Base-by-base conservation (phyloP, 2,797 vertebrate species). In the Etheostoma perlongum region DNA sequence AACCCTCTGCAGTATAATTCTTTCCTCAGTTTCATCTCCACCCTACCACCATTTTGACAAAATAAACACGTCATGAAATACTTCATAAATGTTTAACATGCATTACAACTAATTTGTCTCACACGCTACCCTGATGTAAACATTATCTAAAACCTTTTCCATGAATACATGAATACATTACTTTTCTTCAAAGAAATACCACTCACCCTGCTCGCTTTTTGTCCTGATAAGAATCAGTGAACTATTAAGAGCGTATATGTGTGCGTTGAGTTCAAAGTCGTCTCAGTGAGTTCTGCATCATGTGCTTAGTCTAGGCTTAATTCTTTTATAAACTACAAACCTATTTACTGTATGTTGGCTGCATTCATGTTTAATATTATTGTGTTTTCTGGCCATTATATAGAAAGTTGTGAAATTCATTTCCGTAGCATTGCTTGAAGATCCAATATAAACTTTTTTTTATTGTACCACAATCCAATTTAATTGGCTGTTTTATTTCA, bases 1-100 rank as follows among this genome's bases (percentile, higher is more conserved):
- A 81, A 53, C 47, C 58, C 76, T 83, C 77, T 59, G 18, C 27
- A 47, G 81, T 63, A 18, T 40, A 52, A 73, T 67, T 58, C 59
- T 78, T 77, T 62, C 46, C 61, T 84, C 78, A 68, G 78, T 79
- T 91, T 84, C 72, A 78, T 78, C 70, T 73, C 84, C 79, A 74
- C 76, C 73, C 81, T 62, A 25, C 49, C 67, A 71, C 10, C 69
- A 78, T 58, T 84, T 72, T 67, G 19, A 71, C 48, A 73, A 80
- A 87, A 82, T 49, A 78, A 82, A 73, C 67, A 65, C 58, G 63
- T 66, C 69, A 64, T 52, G 23, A 68, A 61, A 65, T 63, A 61
- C n/a, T 55, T 64, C 2, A 21, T 6, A 61, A 66, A 76, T 62
- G 66, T 49, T 68, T 54, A 48, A 65, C 23, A 54, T 66, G 40